Conservation (phyloP, 1,140 invertebrate species). For the Philopotamus ludificatus region DNA sequence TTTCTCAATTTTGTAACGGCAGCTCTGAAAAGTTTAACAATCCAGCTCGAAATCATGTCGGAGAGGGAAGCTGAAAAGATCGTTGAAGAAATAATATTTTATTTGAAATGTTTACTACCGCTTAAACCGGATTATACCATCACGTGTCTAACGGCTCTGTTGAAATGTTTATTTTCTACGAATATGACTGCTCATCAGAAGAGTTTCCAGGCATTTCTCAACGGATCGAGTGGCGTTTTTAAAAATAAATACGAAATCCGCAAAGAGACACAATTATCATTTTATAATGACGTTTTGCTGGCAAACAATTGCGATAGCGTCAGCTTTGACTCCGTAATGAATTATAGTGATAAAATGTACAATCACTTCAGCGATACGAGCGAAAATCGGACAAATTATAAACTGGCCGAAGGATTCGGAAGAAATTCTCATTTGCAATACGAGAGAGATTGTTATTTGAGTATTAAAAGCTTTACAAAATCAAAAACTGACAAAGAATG, state of each 20-base stretch:
- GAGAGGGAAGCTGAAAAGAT: constrained; percentile 71
- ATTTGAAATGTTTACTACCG: constrained; percentile 70
- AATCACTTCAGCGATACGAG: constrained; percentile 10
- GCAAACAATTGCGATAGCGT: constrained; percentile 8
- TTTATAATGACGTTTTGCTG: constrained; percentile 35
- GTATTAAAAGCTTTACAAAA: constrained; percentile 52
- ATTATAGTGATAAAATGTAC: constrained; percentile 15
- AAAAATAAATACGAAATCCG: constrained; percentile 15
- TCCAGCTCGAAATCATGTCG: constrained; percentile 74
- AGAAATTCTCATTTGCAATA: constrained; percentile 22
- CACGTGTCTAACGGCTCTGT: constrained; percentile 76
- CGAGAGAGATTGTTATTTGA: constrained; percentile 48
- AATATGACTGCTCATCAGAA: constrained; percentile 71
- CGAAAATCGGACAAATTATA: constrained; percentile 16
- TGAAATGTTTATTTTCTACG: constrained; percentile 80
- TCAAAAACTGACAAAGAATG: constrained; percentile 53
- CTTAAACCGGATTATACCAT: constrained; percentile 71
- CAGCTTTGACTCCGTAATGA: constrained; percentile 17
- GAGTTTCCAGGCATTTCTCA: constrained; percentile 46
- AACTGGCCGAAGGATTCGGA: constrained; percentile 14
- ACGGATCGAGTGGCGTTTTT: neutral
- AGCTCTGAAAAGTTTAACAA: constrained; percentile 65
- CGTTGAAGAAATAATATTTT: constrained; percentile 78
- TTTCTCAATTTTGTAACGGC: constrained; percentile 71
- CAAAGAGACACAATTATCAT: constrained; percentile 12